Base-by-base conservation (phyloP, 2,113 vertebrate genomes). In the Sisor rabdophorus region DNA sequence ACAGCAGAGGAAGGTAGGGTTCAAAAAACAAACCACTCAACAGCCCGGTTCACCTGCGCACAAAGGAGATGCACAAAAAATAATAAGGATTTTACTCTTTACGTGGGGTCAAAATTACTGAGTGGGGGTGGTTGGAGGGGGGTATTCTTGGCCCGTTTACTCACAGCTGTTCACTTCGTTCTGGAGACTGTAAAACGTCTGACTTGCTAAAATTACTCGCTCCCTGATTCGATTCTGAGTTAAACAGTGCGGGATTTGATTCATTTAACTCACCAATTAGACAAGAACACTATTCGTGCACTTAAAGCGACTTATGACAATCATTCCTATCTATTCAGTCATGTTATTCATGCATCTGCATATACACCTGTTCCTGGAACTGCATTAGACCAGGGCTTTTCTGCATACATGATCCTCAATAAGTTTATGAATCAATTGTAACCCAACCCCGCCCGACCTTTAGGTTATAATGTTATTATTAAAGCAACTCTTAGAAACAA, bases 1-100 rank as follows among this genome's bases (percentile, higher is more conserved):
- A 87, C 94, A 95, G 87, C 95, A 95, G 88, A 90, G 95, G 82
- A 95, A 96, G 93, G 95, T 95, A 93, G 79, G 89, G 83, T n/a
- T 55, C 50, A 3, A 50, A 58, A 56, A 56, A 20, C 16, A 20
- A 19, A 24, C 48, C 10, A 30, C 36, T 13, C 48, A 67, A 12
- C n/a, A 50, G 19, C n/a, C 36, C 63, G 48, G 12, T 48, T 16
- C 28, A 24, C 17, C 28, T n/a, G 28, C 15, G 47, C 28, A 2
- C 58, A 7, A 26, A 32, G 61, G 11, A 22, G 15, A 26, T 11
- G 5, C 22, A 44, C 19, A n/a, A 4, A 26, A 16, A n/a, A n/a
- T n/a, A n/a, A 40, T 32, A 63, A 63, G 19, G 11, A 20, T 13
- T 50, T 50, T 55, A 2, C 52, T 11, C 8, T 1, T 55, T 24